Conservation (phyloP, 1,140 invertebrate species). For the Trichomalopsis sarcophagae region DNA sequence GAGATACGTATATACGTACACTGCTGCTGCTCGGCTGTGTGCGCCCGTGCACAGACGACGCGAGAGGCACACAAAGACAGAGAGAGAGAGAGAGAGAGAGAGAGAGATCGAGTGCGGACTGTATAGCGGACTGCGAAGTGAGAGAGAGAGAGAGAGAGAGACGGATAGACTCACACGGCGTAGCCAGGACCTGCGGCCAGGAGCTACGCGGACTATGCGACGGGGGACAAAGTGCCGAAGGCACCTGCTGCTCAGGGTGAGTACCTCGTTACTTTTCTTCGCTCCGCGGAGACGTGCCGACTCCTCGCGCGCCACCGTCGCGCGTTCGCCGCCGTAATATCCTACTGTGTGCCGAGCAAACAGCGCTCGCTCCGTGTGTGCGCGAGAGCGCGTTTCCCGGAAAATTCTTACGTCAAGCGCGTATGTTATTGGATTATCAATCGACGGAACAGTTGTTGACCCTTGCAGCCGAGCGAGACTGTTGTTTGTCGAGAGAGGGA, state of each 20-base stretch:
- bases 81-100: not conserved
- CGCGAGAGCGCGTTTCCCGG: not conserved
- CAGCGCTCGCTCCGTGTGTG: not conserved
- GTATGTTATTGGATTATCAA: not conserved
- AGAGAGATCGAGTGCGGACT: not conserved
- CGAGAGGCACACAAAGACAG: not conserved
- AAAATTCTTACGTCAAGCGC: constrained; percentile 12
- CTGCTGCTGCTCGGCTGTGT: not conserved
- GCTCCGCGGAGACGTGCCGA: not conserved
- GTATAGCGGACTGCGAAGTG: too few species aligned
- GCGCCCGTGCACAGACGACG: not conserved
- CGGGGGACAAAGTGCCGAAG: constrained; percentile 38
- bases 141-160: not conserved
- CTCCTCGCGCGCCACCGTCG: not conserved
- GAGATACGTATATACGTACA: not conserved
- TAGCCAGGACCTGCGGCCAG: not conserved
- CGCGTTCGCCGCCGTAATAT: too few species aligned
- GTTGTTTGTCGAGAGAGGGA: too few species aligned
- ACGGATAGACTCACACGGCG: not conserved
- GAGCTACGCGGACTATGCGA: constrained; percentile 24
- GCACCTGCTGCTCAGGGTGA: constrained; percentile 45
- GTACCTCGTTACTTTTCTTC: not conserved
- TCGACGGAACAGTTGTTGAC: not conserved
- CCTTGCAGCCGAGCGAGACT: not conserved
- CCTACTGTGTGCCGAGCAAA: not conserved